Percentiles rank a stretch among this genome's conserved stretches.
phyloP scores from a whole-genome alignment of 2,113 vertebrate species.

The Rattus rattus region DNA sequence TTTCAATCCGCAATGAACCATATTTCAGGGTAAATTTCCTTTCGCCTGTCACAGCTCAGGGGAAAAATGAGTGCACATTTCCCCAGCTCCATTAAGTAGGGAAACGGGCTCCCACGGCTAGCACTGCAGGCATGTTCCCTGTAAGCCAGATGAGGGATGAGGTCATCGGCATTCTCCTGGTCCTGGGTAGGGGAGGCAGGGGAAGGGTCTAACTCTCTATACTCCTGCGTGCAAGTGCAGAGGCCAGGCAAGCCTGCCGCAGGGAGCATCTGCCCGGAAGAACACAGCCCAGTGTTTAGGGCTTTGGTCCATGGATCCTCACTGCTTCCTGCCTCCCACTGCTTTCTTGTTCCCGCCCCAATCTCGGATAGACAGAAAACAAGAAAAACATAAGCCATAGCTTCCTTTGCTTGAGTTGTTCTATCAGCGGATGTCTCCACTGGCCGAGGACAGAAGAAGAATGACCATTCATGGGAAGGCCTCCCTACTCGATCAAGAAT shows the following conservation, averaged over 20 bases:
- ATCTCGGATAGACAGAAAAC: background rate
- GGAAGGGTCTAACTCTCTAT: background rate
- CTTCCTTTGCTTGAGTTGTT: background rate
- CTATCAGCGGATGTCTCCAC: background rate
- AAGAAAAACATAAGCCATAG: background rate
- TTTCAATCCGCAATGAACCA: slow-evolving; percentile 59
- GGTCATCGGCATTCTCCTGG: background rate
- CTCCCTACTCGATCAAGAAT: background rate
- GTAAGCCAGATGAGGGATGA: background rate
- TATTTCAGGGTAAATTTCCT: slow-evolving; percentile 71
- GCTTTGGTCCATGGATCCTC: background rate
- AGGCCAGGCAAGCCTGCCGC: background rate
- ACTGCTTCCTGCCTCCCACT: background rate
- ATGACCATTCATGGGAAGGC: too few species aligned
- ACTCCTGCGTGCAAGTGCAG: background rate
- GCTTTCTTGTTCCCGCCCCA: background rate
- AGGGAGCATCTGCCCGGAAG: background rate
- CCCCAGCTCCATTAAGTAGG: slow-evolving; percentile 63
- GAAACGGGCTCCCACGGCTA: slow-evolving; percentile 37
- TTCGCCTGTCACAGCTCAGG: slow-evolving; percentile 68
- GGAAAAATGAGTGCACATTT: slow-evolving; percentile 58
- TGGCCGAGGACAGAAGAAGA: background rate
- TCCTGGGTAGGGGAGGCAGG: accelerated
- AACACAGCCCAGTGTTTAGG: background rate
- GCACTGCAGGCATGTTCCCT: slow-evolving; percentile 35